phyloP scores from a whole-genome alignment of 2,888 invertebrate genomes.

The Nomada fucata region DNA sequence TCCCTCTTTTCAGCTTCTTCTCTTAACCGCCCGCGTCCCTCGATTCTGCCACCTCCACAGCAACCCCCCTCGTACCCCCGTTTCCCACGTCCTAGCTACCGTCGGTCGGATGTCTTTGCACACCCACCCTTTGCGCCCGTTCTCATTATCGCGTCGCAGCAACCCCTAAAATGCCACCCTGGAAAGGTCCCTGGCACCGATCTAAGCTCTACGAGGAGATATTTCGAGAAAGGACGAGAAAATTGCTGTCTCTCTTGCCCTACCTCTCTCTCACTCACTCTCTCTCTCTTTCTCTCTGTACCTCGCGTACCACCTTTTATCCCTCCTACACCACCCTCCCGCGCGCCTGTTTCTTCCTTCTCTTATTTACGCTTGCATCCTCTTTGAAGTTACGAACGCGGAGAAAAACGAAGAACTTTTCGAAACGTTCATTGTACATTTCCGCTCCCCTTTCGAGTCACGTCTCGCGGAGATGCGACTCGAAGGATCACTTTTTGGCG shows the following conservation, averaged over 20 bases:
- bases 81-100: conserved; percentile 72
- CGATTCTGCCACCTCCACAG: conserved; percentile 54
- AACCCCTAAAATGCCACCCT: conserved; percentile 82
- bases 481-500: not conserved
- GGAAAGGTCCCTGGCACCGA: conserved; percentile 79
- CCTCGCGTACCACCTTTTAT: conserved; percentile 14
- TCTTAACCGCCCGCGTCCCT: conserved; percentile 48
- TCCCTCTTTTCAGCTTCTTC: conserved; percentile 61
- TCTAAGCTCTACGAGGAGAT: conserved; percentile 74
- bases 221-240: conserved; percentile 74
- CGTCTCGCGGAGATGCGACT: conserved; percentile 12
- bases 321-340: not conserved
- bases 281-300: conserved; percentile 39
- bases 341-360: conserved; percentile 29
- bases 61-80: conserved; percentile 50
- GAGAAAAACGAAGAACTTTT: conserved; percentile 53
- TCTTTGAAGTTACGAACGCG: conserved; percentile 66
- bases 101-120: conserved; percentile 80
- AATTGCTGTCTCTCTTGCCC: conserved; percentile 68
- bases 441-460: conserved; percentile 38
- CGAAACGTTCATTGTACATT: conserved; percentile 50
- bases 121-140: conserved; percentile 81
- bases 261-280: conserved; percentile 3
- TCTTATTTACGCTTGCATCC: conserved; percentile 62
- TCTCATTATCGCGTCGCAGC: conserved; percentile 83